Evolutionary conservation across 2,113 vertebrate species (phyloP).

Genomic region (Grammomys surdaster): DNA sequence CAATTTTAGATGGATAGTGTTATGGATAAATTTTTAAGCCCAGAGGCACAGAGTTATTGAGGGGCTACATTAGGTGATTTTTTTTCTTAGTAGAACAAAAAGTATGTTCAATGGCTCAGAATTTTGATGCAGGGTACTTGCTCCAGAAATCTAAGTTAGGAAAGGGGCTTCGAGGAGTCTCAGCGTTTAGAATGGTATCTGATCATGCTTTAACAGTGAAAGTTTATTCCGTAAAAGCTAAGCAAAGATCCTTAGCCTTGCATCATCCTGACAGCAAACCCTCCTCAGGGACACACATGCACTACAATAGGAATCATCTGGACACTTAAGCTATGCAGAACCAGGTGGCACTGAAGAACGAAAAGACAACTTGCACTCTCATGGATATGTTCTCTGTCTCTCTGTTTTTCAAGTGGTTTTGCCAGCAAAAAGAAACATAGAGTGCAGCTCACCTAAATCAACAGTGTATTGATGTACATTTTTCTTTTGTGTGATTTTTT

Average conservation of each 20-base stretch:
- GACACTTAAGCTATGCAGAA: conserved; percentile 9
- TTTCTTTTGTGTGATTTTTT: conserved; percentile 68
- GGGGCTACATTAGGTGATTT: neutral
- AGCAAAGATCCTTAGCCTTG: neutral
- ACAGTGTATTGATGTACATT: conserved; percentile 67
- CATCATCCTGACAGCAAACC: neutral
- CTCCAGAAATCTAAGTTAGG: neutral
- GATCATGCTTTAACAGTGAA: neutral
- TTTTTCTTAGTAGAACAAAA: neutral
- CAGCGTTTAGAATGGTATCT: neutral
- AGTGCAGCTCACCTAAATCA: conserved; percentile 57
- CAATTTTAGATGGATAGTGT: neutral
- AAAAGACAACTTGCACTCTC: conserved; percentile 65
- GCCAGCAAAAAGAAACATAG: conserved; percentile 66
- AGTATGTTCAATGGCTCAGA: neutral
- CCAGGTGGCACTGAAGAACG: neutral
- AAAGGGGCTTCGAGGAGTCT: neutral
- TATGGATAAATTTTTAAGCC: neutral
- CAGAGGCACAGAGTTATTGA: neutral
- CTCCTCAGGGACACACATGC: neutral
- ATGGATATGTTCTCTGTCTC: neutral
- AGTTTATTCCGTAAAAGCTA: neutral
- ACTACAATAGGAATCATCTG: neutral
- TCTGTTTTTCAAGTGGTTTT: conserved; percentile 66
- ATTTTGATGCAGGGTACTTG: neutral